Base-by-base conservation (phyloP, 2,888 invertebrate genomes). In the Chrysolina haemoptera region DNA sequence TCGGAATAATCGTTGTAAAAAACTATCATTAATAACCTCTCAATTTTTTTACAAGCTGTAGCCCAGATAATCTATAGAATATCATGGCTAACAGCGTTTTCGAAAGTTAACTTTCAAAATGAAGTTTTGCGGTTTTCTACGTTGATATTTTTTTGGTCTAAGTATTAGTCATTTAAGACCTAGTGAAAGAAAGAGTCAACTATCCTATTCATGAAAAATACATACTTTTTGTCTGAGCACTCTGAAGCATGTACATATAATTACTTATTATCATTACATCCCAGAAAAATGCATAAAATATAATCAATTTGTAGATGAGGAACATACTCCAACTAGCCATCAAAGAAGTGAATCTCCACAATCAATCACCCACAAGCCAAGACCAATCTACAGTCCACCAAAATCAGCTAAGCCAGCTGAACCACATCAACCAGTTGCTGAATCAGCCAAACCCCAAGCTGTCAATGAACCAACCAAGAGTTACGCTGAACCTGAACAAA, bases 271-370 rank as follows among this genome's bases (percentile, higher is more conserved):
- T 35, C 35, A 8, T 35, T 8, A 35, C 14, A n/a, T 43, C 10
- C 43, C 46, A 46, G 14, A n/a, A 46, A 14, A 62, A 48, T 14
- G 41, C n/a, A 11, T 18, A 43, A 16, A 27, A 27, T 22, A 16
- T 64, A n/a, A 41, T 55, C 20, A 67, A 46, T 43, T 72, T 77
- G 18, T 73, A 85, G 85, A 84, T 83, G 85, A 84, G 76, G 81
- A 81, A 75, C 79, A 80, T 82, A 77, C 79, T 82, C 64, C 82
- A 79, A 76, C 79, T 79, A 81, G 81, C 81, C 81, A 78, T 84
- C 81, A 82, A 83, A 81, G 81, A 84, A 70, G 80, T 80, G 76
- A 83, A 83, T 82, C 81, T 75, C 53, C 80, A 77, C 71, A 77
- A 70, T 59, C 59, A 68, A 64, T 35, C 48, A 22, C 16, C 53